Evolutionary conservation across 2,797 vertebrate genomes (phyloP).

Genomic region (Phaenicophaeus curvirostris): DNA sequence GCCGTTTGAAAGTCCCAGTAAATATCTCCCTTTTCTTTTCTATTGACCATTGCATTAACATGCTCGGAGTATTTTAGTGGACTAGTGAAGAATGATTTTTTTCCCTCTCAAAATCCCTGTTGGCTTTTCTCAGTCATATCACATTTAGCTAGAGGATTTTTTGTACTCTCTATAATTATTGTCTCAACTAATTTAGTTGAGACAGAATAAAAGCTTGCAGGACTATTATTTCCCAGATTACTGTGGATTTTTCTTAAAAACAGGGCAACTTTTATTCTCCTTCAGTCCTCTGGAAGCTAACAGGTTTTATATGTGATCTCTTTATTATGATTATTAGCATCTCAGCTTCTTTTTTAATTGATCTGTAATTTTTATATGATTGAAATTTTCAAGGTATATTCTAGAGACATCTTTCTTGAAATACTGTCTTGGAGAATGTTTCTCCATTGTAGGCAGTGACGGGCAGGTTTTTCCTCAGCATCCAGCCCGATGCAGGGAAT

Average conservation of each 20-base stretch:
- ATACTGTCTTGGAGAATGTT: neutral
- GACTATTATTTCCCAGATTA: slow-evolving; percentile 1
- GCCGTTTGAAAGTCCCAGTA: neutral
- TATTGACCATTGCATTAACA: neutral
- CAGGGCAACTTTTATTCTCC: neutral
- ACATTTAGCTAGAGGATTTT: slow-evolving; percentile 26
- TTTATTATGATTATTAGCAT: neutral
- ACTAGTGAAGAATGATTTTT: neutral
- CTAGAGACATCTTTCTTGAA: neutral
- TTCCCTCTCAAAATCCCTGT: neutral
- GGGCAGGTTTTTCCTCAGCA: neutral
- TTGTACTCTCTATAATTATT: slow-evolving; percentile 38
- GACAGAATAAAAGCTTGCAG: slow-evolving; percentile 13
- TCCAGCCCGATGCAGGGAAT: neutral
- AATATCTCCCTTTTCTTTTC: neutral
- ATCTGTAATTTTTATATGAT: neutral
- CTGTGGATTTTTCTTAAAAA: slow-evolving; percentile 15
- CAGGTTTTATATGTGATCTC: neutral
- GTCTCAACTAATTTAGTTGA: slow-evolving; percentile 20
- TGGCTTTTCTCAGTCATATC: neutral
- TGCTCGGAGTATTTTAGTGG: neutral
- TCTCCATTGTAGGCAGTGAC: neutral
- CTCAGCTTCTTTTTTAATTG: neutral
- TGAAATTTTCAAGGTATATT: neutral
- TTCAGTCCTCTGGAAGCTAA: neutral